These are phyloP conservation scores for Sciurus niger DNA, from an alignment of 2,113 vertebrate species.

Conservation along the genomic window DNA sequence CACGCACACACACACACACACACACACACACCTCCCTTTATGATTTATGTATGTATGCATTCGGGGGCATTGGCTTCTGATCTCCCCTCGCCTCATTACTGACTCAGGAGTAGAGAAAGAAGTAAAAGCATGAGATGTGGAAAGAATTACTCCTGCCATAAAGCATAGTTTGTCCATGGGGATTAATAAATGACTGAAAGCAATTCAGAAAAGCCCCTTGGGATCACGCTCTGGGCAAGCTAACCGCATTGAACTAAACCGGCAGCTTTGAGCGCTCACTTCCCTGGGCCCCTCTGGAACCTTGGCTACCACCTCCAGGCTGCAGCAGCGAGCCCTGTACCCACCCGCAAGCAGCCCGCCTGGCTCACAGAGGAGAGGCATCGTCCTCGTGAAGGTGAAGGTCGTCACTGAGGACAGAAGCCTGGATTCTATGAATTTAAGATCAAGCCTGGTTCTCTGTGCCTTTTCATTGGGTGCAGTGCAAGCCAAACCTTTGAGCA, in stretches of 20 bases:
- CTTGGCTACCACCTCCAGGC: fast-evolving
- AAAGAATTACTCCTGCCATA: background rate
- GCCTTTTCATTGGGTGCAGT: background rate
- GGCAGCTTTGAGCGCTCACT: fast-evolving
- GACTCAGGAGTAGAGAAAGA: background rate
- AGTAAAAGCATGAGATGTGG: background rate
- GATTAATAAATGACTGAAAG: background rate
- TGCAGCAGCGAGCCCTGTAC: background rate
- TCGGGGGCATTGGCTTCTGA: background rate
- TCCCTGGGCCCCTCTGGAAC: fast-evolving
- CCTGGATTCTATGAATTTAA: background rate
- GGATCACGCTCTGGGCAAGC: background rate
- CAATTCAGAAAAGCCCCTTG: background rate
- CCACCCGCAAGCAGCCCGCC: fast-evolving
- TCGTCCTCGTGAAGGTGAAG: fast-evolving
- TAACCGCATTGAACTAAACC: background rate
- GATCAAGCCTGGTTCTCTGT: background rate
- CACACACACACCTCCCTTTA: background rate
- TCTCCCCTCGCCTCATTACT: background rate
- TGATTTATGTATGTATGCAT: background rate
- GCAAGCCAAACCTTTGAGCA: background rate
- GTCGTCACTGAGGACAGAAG: background rate
- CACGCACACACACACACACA: too few species aligned
- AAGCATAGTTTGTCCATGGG: background rate
- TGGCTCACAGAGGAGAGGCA: fast-evolving